Percentiles rank a stretch among this genome's conserved stretches.
These are phyloP conservation scores for Nipponia nippon DNA, from an alignment of 2,113 vertebrate genomes.

Conservation along the genomic window DNA sequence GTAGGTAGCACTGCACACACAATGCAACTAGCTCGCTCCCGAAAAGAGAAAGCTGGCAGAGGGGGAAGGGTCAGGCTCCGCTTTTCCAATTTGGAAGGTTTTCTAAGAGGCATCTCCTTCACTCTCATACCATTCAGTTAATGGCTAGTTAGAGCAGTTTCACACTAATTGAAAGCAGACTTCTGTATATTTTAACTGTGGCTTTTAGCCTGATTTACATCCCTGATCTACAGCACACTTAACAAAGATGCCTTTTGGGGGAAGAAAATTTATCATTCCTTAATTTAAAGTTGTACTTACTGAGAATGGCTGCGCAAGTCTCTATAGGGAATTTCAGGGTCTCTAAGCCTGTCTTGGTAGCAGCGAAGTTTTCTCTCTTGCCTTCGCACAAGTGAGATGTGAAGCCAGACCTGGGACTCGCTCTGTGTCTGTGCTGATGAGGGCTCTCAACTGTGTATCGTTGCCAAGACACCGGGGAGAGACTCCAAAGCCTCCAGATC, in stretches of 20 bases:
- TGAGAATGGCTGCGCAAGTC: background rate
- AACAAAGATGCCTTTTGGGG: background rate
- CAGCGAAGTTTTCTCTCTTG: background rate
- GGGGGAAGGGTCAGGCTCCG: background rate
- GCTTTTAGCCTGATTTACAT: background rate
- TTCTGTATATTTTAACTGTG: background rate
- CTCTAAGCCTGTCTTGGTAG: background rate
- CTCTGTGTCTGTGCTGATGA: background rate
- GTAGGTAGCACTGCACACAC: background rate
- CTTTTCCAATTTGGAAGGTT: background rate
- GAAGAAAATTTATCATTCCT: background rate
- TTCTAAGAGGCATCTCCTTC: background rate
- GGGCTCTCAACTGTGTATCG: slow-evolving; percentile 8
- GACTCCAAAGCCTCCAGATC: slow-evolving; percentile 28
- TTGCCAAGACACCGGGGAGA: slow-evolving; percentile 53
- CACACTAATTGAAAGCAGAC: background rate
- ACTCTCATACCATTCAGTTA: background rate
- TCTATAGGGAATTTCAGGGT: background rate
- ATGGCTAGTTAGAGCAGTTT: background rate
- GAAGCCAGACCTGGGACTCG: background rate
- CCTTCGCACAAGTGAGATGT: background rate
- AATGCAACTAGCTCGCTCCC: background rate
- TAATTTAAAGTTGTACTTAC: slow-evolving; percentile 27
- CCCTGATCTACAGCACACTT: background rate
- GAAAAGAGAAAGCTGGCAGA: background rate